These are phyloP conservation scores for Hypsopygia costalis DNA, from an alignment of 2,888 invertebrate species.

Conservation along the genomic window DNA sequence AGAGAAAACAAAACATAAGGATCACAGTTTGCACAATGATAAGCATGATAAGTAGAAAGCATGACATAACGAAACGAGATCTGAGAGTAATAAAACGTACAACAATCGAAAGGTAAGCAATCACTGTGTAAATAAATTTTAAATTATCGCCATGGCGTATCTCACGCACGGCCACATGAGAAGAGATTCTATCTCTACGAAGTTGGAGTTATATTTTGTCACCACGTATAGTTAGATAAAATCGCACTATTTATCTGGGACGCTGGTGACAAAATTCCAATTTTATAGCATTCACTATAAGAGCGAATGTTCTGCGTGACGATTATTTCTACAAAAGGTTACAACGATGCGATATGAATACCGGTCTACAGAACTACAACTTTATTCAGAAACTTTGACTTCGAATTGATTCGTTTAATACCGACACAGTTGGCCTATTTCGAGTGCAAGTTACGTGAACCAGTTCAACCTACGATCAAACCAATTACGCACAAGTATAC, in stretches of 20 bases:
- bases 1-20: too few relatives aligned
- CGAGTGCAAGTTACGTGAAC: slow-evolving; percentile 31
- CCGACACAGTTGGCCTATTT: slow-evolving; percentile 36
- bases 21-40: slow-evolving; percentile 11
- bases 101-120: slow-evolving; percentile 45
- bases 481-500: slow-evolving; percentile 27
- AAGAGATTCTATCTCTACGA: slow-evolving; percentile 38
- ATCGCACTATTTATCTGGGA: slow-evolving; percentile 46
- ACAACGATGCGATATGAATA: slow-evolving; percentile 24
- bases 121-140: slow-evolving; percentile 37
- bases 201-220: slow-evolving; percentile 39
- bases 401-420: slow-evolving; percentile 40
- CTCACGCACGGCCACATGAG: slow-evolving; percentile 30
- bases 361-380: slow-evolving; percentile 32
- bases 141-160: slow-evolving; percentile 41
- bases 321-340: slow-evolving; percentile 28
- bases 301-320: slow-evolving; percentile 36
- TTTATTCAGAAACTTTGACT: slow-evolving; percentile 33
- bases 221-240: slow-evolving; percentile 26
- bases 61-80: slow-evolving; percentile 30
- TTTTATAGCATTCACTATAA: slow-evolving; percentile 37
- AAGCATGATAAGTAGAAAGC: slow-evolving; percentile 32
- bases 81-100: slow-evolving; percentile 46
- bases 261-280: slow-evolving; percentile 37
- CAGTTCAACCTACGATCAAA: slow-evolving; percentile 31